Conservation (phyloP, 2,113 vertebrate species). For the Erythrocercus mccallii region DNA sequence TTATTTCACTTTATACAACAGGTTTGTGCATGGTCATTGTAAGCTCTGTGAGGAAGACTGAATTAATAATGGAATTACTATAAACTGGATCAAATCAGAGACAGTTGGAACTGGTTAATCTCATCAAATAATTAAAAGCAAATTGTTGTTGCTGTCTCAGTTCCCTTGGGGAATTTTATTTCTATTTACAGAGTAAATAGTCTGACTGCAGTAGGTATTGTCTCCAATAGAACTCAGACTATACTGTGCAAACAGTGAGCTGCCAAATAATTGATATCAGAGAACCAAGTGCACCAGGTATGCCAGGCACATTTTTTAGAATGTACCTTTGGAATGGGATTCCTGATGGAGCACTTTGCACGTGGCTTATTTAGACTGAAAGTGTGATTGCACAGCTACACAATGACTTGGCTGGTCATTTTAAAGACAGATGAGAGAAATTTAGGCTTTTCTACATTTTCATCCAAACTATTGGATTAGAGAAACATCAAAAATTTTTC, state of each 20-base stretch:
- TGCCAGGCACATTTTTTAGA: background rate
- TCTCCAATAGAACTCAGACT: slow-evolving; percentile 20
- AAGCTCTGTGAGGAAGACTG: background rate
- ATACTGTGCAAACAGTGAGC: background rate
- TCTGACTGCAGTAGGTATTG: background rate
- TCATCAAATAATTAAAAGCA: background rate
- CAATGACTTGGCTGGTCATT: background rate
- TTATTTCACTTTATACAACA: background rate
- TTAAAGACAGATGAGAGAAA: background rate
- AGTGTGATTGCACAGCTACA: background rate
- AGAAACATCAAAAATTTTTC: background rate
- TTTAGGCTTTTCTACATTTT: background rate
- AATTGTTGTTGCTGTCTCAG: background rate
- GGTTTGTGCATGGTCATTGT: background rate
- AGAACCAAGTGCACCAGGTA: background rate
- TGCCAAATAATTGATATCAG: background rate
- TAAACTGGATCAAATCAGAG: background rate
- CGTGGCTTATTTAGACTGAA: background rate
- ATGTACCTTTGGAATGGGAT: background rate
- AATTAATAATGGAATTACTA: background rate
- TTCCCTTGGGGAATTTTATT: background rate
- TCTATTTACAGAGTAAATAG: slow-evolving; percentile 7
- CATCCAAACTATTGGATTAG: background rate
- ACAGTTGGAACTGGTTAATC: background rate
- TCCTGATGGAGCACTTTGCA: background rate